Evolutionary conservation across 2,797 vertebrate species (phyloP).

Genomic region (Esox lucius): DNA sequence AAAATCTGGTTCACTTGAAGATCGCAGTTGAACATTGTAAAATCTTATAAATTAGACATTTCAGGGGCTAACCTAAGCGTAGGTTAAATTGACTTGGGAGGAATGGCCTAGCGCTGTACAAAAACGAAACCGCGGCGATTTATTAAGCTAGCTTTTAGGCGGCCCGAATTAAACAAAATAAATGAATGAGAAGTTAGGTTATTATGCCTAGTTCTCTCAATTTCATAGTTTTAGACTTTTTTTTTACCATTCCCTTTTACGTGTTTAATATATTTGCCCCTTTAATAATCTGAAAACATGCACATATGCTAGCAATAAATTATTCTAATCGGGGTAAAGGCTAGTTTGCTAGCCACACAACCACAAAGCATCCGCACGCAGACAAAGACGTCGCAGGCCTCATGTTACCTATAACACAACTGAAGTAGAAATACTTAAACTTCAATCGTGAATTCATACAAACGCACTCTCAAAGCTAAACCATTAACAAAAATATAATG

Average conservation of each 20-base stretch:
- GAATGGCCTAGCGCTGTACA: background rate
- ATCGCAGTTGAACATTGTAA: background rate
- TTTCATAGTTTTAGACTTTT: background rate
- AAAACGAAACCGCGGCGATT: background rate
- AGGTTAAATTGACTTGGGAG: background rate
- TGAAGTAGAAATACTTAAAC: background rate
- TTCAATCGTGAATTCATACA: background rate
- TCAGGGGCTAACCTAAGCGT: background rate
- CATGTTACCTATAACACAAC: background rate
- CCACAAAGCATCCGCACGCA: constrained; percentile 2
- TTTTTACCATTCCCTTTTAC: background rate
- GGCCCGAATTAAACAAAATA: background rate
- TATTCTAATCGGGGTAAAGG: background rate
- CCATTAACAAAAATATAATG: background rate
- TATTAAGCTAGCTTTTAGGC: background rate
- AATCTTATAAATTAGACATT: background rate
- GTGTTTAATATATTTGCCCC: background rate
- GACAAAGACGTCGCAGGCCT: constrained; percentile 28
- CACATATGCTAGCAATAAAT: background rate
- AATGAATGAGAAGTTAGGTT: background rate
- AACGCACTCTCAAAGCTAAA: too few relatives aligned
- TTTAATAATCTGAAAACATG: background rate
- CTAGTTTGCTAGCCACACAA: background rate
- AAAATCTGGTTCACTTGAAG: background rate
- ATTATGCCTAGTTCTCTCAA: background rate